Conservation (phyloP, 2,797 vertebrate species). For the Kryptolebias ocellatus region DNA sequence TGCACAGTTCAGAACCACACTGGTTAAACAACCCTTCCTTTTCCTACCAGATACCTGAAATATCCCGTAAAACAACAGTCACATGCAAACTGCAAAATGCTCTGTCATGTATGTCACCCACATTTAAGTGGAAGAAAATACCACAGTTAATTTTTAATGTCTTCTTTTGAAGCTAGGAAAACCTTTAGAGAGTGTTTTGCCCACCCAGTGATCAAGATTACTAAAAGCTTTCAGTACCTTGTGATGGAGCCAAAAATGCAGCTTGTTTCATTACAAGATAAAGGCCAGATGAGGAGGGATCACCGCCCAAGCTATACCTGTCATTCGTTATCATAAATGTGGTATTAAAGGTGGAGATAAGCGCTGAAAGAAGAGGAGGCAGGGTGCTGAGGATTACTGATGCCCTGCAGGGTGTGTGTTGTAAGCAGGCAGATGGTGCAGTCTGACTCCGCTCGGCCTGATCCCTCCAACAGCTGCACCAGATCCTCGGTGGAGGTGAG, state of each 20-base stretch:
- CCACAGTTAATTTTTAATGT: constrained; percentile 37
- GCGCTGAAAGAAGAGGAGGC: constrained; percentile 74
- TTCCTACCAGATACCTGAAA: constrained; percentile 25
- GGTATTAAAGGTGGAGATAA: constrained; percentile 80
- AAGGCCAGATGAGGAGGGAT: constrained; percentile 64
- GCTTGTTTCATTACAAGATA: constrained; percentile 72
- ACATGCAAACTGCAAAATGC: constrained; percentile 15
- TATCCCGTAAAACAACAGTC: not conserved
- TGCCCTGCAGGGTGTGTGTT: constrained; percentile 69
- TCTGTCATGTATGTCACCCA: not conserved
- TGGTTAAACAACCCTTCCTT: constrained; percentile 42
- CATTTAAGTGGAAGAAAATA: constrained; percentile 27
- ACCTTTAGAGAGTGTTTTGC: constrained; percentile 52
- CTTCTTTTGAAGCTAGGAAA: constrained; percentile 53
- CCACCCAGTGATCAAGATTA: constrained; percentile 58
- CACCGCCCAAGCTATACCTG: constrained; percentile 67
- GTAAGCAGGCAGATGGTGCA: constrained; percentile 68
- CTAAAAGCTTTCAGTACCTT: constrained; percentile 48
- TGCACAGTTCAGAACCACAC: constrained; percentile 29
- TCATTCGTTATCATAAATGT: constrained; percentile 80
- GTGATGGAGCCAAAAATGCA: constrained; percentile 68
- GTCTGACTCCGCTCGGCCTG: constrained; percentile 48
- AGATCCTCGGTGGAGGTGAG: constrained; percentile 68
- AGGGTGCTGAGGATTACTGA: constrained; percentile 66
- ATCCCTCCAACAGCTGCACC: constrained; percentile 74